Conservation (phyloP, 2,888 invertebrate species). For the Gandaritis pyraliata region DNA sequence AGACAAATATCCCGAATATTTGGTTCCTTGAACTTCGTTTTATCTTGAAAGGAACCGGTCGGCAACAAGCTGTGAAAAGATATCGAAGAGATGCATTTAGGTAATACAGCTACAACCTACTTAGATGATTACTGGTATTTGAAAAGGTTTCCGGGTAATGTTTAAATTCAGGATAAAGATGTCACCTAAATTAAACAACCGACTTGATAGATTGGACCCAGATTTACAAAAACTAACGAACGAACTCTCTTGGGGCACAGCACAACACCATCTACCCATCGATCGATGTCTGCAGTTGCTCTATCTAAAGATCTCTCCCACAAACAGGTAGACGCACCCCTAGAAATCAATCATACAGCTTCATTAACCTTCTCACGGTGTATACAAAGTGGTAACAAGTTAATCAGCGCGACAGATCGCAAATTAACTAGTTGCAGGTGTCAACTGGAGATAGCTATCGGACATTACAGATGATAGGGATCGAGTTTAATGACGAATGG, state of each 20-base stretch:
- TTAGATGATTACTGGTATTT: too few relatives aligned
- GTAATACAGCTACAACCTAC: not conserved
- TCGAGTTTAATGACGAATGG: conserved; percentile 18
- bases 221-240: not conserved
- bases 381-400: conserved; percentile 38
- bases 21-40: conserved; percentile 29
- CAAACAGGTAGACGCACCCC: conserved; percentile 24
- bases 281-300: conserved; percentile 4
- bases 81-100: conserved; percentile 9
- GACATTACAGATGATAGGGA: conserved; percentile 50
- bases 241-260: not conserved
- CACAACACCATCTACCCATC: not conserved
- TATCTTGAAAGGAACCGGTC: conserved; percentile 19
- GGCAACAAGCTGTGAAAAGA: conserved; percentile 19
- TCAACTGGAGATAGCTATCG: conserved; percentile 52
- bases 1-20: conserved; percentile 28
- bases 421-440: conserved; percentile 43
- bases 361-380: conserved; percentile 29
- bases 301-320: conserved; percentile 20
- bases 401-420: conserved; percentile 37
- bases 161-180: not conserved
- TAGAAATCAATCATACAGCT: conserved; percentile 29
- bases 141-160: not conserved
- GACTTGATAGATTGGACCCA: not conserved
- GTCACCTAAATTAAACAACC: not conserved